These are phyloP conservation scores for Beris chalybata DNA, from an alignment of 2,888 invertebrate species.

Conservation along the genomic window DNA sequence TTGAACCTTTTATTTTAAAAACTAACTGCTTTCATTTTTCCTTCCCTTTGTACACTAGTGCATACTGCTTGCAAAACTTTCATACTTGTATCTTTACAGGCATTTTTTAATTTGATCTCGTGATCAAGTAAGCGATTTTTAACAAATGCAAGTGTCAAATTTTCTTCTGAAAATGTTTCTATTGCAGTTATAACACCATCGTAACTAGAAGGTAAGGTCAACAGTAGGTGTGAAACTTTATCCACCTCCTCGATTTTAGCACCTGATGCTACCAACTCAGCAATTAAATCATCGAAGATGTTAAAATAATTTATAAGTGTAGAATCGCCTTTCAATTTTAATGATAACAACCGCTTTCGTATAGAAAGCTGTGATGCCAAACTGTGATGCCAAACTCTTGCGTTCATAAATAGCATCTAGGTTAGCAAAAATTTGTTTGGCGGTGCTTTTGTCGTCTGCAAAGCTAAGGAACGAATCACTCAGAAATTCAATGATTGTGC, in stretches of 20 bases:
- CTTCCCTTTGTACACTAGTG: slow-evolving; percentile 6
- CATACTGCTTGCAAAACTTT: slow-evolving; percentile 44
- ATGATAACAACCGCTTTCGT: slow-evolving; percentile 25
- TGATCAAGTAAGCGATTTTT: slow-evolving; percentile 15
- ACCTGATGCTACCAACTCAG: slow-evolving; percentile 26
- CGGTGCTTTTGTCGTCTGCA: slow-evolving; percentile 18
- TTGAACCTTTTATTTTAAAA: neutral
- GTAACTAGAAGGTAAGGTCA: neutral
- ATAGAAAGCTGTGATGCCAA: slow-evolving; percentile 26
- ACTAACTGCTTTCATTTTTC: neutral
- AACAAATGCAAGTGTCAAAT: slow-evolving; percentile 15
- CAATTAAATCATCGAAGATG: slow-evolving; percentile 28
- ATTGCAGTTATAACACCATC: slow-evolving; percentile 22
- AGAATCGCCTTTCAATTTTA: slow-evolving; percentile 31
- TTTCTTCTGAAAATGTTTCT: slow-evolving; percentile 16
- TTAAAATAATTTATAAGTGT: slow-evolving; percentile 22
- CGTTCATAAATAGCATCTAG: slow-evolving; percentile 10
- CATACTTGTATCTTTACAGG: slow-evolving; percentile 41
- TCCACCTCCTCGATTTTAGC: slow-evolving; percentile 33
- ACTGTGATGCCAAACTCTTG: too few species aligned
- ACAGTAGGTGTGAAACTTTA: neutral
- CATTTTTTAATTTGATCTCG: slow-evolving; percentile 12
- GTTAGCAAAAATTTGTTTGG: slow-evolving; percentile 8
- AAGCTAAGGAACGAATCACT: slow-evolving; percentile 34
- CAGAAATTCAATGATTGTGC: slow-evolving; percentile 35